Base-by-base conservation (phyloP, 2,888 invertebrate species). In the Mantis religiosa region DNA sequence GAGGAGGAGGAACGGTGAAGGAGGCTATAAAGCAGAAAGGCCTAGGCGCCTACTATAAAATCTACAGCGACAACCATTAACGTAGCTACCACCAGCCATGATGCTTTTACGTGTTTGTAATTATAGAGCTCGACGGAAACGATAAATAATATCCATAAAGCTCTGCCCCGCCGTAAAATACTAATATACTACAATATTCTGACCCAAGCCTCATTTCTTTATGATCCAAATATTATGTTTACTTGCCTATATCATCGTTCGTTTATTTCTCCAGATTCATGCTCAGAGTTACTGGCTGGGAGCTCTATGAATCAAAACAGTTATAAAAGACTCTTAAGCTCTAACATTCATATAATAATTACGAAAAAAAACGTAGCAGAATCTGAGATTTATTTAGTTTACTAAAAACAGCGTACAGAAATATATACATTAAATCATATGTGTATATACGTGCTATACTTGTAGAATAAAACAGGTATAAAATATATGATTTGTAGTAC, bases 91-190 rank as follows among this genome's bases (percentile, higher is more conserved):
- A 82, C 87, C 87, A 82, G n/a, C 86, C 71, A 28, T 28, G 30
- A 27, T n/a, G 27, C 82, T 87, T 82, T 82, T 34, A 27, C n/a
- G 28, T 82, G 87, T 84, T 12, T 84, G 34, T 82, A 87, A 82
- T 87, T 87, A 87, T 87, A 87, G 82, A 82, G 82, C 25, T 14
- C 27, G 87, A 87, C 82, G 87, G 87, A 87, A 86, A 87, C 87
- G 3, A 87, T 87, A 87, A 87, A 87, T 87, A 87, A 87, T 87
- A 82, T 82, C 34, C 87, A 87, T 87, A 82, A 82, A 82, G 82
- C 82, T 71, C 54, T 71, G 54, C 6, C 54, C 54, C 3, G 25
- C 54, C 54, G 54, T 71, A 71, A 71, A 71, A 71, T 20, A 20
- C 54, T 71, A 71, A 71, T 71, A 71, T 71, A 20, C 54, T 71